phyloP scores from a whole-genome alignment of 1,140 invertebrate genomes.

The Pemphigus obesinymphae region DNA sequence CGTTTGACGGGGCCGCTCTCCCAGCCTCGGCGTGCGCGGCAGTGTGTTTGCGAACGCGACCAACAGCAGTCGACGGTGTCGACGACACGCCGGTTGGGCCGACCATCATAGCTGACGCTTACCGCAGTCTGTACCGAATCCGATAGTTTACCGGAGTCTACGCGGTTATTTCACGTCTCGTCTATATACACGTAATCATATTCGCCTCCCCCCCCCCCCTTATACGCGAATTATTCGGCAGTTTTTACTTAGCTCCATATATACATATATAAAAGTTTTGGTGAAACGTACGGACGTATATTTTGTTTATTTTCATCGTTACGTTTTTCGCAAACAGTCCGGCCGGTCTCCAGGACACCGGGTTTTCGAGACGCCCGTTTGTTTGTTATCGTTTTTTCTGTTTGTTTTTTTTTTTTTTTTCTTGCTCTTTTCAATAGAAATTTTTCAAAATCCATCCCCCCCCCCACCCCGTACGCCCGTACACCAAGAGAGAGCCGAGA shows the following conservation, averaged over 20 bases:
- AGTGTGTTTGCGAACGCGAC: conserved; percentile 6
- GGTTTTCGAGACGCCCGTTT: not conserved
- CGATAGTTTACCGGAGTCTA: not conserved
- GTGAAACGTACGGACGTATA: no score
- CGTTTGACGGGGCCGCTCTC: not conserved
- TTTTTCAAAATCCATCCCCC: not conserved
- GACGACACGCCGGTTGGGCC: not conserved
- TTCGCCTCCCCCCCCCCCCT: no score
- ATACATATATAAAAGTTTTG: not conserved
- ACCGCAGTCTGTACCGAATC: not conserved
- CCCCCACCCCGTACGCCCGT: not conserved
- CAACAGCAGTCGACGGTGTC: not conserved
- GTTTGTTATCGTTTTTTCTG: not conserved
- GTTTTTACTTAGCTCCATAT: no score
- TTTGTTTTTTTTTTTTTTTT: not conserved
- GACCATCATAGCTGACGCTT: not conserved
- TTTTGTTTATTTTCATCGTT: not conserved
- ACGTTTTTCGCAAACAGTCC: not conserved
- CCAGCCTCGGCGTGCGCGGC: not conserved
- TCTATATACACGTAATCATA: not conserved
- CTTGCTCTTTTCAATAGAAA: not conserved
- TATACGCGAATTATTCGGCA: no score
- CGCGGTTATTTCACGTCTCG: not conserved
- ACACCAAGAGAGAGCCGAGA: not conserved
- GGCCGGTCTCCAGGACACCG: not conserved